A percentile compares a stretch with the other conserved stretches of the same genome.
Evolutionary conservation across 2,797 vertebrate species (phyloP).

Genomic region (Myripristis murdjan): DNA sequence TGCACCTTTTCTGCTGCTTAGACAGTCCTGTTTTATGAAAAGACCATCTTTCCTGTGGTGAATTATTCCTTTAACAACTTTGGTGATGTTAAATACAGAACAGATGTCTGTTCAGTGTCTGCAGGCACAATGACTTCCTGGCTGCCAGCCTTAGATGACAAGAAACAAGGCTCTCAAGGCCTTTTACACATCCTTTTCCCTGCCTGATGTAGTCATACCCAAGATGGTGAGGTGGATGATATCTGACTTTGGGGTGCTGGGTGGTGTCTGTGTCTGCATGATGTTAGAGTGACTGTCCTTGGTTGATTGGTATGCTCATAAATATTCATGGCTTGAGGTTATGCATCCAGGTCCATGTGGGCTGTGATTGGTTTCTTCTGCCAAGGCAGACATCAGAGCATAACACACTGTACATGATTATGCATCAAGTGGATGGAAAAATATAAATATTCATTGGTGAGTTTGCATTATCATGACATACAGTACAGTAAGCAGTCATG

Average conservation of each 20-base stretch:
- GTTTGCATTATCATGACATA: background rate
- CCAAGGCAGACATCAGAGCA: background rate
- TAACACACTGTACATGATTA: background rate
- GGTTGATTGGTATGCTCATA: constrained; percentile 3
- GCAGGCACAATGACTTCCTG: constrained; percentile 1
- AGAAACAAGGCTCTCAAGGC: constrained; percentile 9
- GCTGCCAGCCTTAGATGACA: background rate
- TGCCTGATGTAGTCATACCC: background rate
- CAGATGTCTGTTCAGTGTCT: constrained; percentile 25
- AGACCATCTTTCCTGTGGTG: too few species aligned
- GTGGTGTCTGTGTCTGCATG: background rate
- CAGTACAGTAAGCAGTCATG: background rate
- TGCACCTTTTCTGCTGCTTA: too few species aligned
- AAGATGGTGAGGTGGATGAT: background rate
- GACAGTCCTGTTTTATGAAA: too few species aligned
- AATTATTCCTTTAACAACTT: constrained; percentile 33
- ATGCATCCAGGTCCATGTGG: background rate
- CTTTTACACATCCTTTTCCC: background rate
- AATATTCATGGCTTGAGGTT: background rate
- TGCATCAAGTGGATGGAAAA: background rate
- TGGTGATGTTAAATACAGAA: constrained; percentile 19
- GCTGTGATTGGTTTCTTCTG: background rate
- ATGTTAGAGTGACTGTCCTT: background rate
- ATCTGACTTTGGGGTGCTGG: background rate
- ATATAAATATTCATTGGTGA: background rate